These are phyloP conservation scores for Delichon dasypus DNA, from an alignment of 2,797 vertebrate genomes.

Conservation along the genomic window DNA sequence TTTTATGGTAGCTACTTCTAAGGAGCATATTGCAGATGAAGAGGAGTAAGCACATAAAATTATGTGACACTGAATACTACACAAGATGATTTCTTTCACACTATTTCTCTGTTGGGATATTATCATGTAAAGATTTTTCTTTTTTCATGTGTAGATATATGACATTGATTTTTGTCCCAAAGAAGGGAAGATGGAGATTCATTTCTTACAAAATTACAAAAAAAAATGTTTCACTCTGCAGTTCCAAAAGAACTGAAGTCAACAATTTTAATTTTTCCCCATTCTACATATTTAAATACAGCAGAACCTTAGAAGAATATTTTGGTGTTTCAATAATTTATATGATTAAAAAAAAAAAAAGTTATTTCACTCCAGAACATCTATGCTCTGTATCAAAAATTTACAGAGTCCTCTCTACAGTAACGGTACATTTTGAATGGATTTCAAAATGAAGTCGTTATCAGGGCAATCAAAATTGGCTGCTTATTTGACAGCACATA, in stretches of 20 bases:
- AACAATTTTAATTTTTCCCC: neutral
- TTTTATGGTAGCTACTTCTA: neutral
- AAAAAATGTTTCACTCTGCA: neutral
- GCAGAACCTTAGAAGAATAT: neutral
- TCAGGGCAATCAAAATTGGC: neutral
- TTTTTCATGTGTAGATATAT: neutral
- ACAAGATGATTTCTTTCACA: neutral
- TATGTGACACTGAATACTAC: neutral
- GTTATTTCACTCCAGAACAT: neutral
- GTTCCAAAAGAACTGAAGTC: neutral
- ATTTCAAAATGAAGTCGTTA: neutral
- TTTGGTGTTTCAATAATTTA: constrained; percentile 20
- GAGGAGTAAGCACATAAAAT: neutral
- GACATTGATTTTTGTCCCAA: neutral
- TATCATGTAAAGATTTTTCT: neutral
- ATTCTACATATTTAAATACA: constrained; percentile 1
- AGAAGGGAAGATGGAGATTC: neutral
- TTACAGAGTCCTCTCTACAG: neutral
- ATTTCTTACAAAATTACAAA: neutral
- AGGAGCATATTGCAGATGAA: neutral
- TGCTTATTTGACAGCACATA: neutral
- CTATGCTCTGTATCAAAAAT: neutral
- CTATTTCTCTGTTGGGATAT: neutral
- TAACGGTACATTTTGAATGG: neutral
- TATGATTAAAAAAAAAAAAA: neutral